These are phyloP conservation scores for Chamaea fasciata DNA, from an alignment of 2,113 vertebrate species.

Conservation along the genomic window DNA sequence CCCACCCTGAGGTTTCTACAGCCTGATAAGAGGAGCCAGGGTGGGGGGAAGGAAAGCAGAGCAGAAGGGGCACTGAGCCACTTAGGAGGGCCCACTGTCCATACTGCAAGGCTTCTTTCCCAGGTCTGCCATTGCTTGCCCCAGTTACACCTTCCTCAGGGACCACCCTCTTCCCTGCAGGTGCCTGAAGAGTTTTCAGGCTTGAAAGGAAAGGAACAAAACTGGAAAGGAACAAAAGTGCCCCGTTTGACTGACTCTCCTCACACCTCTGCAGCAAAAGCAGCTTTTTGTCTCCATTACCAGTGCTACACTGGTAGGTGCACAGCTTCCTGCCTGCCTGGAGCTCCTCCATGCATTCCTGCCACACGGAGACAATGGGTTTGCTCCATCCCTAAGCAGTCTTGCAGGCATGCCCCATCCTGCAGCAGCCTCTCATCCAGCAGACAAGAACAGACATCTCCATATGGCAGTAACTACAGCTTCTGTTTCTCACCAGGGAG, in stretches of 20 bases:
- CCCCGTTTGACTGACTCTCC: background rate
- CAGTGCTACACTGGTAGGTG: background rate
- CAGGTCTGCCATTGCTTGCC: background rate
- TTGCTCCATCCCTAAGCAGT: background rate
- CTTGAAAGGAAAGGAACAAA: background rate
- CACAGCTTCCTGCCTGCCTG: background rate
- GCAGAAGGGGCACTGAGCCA: background rate
- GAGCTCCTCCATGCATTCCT: background rate
- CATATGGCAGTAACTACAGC: background rate
- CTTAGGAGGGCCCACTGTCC: background rate
- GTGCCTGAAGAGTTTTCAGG: background rate
- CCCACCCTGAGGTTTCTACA: background rate
- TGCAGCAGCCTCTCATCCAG: background rate
- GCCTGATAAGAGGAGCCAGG: background rate
- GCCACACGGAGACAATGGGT: background rate
- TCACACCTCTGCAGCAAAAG: background rate
- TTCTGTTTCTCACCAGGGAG: background rate
- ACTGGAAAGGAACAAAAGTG: background rate
- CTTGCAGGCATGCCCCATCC: background rate
- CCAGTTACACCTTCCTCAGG: background rate
- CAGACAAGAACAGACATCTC: background rate
- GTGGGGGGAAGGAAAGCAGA: background rate
- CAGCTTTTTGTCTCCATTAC: background rate
- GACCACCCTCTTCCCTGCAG: background rate
- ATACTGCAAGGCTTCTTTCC: background rate